A percentile compares a stretch with the other conserved stretches of the same genome.
Evolutionary conservation across 2,113 vertebrate species (phyloP).

Genomic region (Apistogramma diplotaenia): DNA sequence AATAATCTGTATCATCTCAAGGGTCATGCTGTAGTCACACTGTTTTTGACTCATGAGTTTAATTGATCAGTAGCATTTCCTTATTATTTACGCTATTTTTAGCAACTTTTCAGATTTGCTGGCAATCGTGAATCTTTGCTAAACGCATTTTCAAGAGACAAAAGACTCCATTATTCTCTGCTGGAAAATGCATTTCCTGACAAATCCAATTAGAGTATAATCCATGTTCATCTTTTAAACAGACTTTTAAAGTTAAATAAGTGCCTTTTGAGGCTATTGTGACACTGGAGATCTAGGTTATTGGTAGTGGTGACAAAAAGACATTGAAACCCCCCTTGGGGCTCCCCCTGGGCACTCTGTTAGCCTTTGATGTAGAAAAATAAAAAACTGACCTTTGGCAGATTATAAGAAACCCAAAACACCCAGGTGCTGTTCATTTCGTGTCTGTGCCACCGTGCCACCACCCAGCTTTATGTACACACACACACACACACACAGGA

Average conservation of each 20-base stretch:
- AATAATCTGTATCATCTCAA: background rate
- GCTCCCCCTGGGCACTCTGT: background rate
- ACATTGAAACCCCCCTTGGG: background rate
- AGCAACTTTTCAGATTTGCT: background rate
- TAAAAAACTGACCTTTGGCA: background rate
- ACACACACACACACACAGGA: constrained; percentile 8
- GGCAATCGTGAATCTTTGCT: background rate
- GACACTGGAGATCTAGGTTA: background rate
- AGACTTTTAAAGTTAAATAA: background rate
- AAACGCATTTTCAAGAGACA: background rate
- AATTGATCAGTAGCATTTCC: background rate
- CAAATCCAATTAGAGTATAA: background rate
- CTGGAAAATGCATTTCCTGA: background rate
- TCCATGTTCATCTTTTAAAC: background rate
- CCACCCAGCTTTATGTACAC: background rate
- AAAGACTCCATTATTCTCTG: background rate
- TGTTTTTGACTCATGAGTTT: background rate
- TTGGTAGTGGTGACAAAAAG: background rate
- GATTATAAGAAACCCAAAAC: background rate
- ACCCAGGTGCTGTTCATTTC: constrained; percentile 4
- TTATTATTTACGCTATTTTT: background rate
- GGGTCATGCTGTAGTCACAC: background rate
- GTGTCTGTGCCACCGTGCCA: background rate
- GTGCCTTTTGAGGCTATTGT: background rate
- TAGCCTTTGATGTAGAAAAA: background rate